A percentile compares a stretch with the other conserved stretches of the same genome.
phyloP scores from a whole-genome alignment of 1,140 invertebrate species.

The Lordiphosa clarofinis region DNA sequence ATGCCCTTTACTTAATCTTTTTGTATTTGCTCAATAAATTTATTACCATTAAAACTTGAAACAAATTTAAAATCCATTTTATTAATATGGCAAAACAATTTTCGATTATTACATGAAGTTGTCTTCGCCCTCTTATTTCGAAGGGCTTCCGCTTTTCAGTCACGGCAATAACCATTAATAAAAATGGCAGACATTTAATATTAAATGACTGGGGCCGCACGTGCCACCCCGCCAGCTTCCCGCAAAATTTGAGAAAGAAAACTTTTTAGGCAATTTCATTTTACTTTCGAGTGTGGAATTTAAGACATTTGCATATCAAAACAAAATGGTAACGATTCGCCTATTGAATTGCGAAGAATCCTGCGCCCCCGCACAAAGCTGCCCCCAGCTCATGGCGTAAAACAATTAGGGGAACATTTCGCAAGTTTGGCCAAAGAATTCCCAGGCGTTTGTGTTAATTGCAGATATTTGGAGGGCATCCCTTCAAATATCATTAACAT shows the following conservation, averaged over 20 bases:
- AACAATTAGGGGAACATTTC: conserved; percentile 75
- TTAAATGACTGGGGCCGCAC: conserved; percentile 63
- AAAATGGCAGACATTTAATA: conserved; percentile 75
- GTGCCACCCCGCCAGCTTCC: conserved; percentile 13
- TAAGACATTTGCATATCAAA: conserved; percentile 75
- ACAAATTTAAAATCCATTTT: conserved; percentile 7
- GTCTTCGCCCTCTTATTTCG: background rate
- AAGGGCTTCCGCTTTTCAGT: conserved; percentile 40
- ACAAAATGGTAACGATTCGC: conserved; percentile 46
- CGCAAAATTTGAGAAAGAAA: conserved; percentile 36
- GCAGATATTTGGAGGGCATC: conserved; percentile 56
- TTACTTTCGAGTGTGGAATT: conserved; percentile 65
- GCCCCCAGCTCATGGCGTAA: too few relatives aligned
- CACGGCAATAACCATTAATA: conserved; percentile 74
- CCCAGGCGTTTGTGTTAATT: conserved; percentile 63
- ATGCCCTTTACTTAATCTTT: background rate
- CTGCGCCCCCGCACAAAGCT: conserved; percentile 20
- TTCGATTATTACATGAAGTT: conserved; percentile 56
- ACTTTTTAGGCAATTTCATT: conserved; percentile 71
- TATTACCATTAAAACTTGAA: background rate
- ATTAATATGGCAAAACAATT: conserved; percentile 58
- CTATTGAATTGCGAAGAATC: conserved; percentile 4
- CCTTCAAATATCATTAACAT: conserved; percentile 73
- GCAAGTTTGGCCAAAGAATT: conserved; percentile 44
- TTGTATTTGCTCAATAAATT: background rate